phyloP scores from a whole-genome alignment of 2,797 vertebrate species.

The Anguilla obscura region DNA sequence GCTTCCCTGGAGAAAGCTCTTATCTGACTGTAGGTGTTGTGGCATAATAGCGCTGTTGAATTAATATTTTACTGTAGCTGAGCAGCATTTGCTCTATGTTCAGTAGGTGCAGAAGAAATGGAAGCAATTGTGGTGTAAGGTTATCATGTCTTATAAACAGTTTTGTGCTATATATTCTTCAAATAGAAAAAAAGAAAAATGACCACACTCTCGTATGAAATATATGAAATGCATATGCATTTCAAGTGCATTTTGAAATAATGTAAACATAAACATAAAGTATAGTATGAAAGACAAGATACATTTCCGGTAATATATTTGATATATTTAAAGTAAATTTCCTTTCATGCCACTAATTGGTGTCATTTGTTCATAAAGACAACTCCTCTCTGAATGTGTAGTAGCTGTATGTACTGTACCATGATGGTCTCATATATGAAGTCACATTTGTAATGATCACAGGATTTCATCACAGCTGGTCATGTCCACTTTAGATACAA shows the following conservation, averaged over 20 bases:
- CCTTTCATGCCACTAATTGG: not conserved
- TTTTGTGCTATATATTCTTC: not conserved
- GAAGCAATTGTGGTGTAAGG: not conserved
- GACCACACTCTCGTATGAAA: not conserved
- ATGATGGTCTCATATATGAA: not conserved
- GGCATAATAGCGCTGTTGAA: not conserved
- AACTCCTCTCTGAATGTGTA: not conserved
- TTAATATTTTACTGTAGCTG: not conserved
- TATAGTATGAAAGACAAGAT: not conserved
- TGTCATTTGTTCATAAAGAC: not conserved
- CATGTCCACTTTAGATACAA: not conserved
- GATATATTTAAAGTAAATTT: not conserved
- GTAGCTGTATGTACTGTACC: not conserved
- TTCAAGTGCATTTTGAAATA: not conserved
- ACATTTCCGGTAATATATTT: not conserved
- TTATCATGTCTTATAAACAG: not conserved
- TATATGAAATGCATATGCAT: not conserved
- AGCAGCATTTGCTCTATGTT: not conserved
- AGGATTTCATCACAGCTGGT: not conserved
- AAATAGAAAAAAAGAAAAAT: not conserved
- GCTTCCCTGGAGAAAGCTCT: constrained; percentile 7
- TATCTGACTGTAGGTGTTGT: constrained; percentile 12
- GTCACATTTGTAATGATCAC: not conserved
- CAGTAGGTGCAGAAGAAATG: not conserved
- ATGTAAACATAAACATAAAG: not conserved